Base-by-base conservation (phyloP, 2,888 invertebrate genomes). In the Callyntrura sp. region DNA sequence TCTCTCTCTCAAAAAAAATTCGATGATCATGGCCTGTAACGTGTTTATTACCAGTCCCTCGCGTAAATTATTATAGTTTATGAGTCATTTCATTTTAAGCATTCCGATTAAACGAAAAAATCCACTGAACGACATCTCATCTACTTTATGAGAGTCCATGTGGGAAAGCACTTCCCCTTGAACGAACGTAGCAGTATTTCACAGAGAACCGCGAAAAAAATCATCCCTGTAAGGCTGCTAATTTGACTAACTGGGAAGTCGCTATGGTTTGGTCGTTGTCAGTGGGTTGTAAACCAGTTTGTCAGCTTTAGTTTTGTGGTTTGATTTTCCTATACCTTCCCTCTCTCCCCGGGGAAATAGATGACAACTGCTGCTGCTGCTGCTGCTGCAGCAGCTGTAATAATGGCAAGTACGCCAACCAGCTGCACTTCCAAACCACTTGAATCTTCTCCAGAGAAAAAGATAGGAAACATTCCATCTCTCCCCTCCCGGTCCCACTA, bases 341-440 rank as follows among this genome's bases (percentile, higher is more conserved):
- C 35, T 60, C 35, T 60, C 60, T 60, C 60, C 23, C 60, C 17
- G n/a, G 57, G 28, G 28, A 79, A 79, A 79, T 79, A 28, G 55
- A 79, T 28, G 55, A 28, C 79, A 35, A 45, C 79, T 57, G n/a
- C n/a, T 25, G 51, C 23, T 48, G 20, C 48, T 76, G 76, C 14
- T 70, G 28, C 11, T 45, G 45, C 25, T 23, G 60, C 2, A 23
- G 60, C 28, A 23, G 28, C 28, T 23, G 51, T 51, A 20, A n/a
- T 35, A 35, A 35, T 35, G 35, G 35, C 35, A 68, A 68, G 35
- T 68, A 35, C 28, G 35, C 68, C 68, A 35, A 51, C 6, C 3
- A 28, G 28, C 28, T 28, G 6, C 2, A 14, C 65, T 28, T 65
- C 28, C 0, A 65, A n/a, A 4, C 28, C n/a, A 35, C 35, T 68